These are phyloP conservation scores for Chorisops tibialis DNA, from an alignment of 2,888 invertebrate genomes.

Conservation along the genomic window DNA sequence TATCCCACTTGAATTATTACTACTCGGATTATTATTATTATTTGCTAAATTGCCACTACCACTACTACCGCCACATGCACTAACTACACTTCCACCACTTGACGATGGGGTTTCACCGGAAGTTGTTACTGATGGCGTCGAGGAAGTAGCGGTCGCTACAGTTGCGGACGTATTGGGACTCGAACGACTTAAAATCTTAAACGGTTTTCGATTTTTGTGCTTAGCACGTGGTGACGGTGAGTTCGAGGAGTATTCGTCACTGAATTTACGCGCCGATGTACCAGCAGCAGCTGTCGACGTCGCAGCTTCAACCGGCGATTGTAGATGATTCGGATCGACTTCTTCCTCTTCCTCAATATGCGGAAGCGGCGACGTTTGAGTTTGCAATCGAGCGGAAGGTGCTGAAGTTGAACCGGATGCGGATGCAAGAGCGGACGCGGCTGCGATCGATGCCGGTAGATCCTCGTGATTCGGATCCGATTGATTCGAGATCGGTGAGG, in stretches of 20 bases:
- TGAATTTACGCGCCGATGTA: slow-evolving; percentile 34
- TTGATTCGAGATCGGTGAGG: slow-evolving; percentile 43
- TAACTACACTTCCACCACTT: slow-evolving; percentile 38
- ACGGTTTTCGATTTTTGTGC: slow-evolving; percentile 49
- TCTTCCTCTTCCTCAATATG: slow-evolving; percentile 83
- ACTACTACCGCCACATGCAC: slow-evolving; percentile 42
- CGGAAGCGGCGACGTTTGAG: slow-evolving; percentile 71
- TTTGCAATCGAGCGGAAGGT: slow-evolving; percentile 49
- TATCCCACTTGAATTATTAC: slow-evolving; percentile 36
- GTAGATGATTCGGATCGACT: slow-evolving; percentile 54
- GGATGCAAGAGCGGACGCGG: neutral
- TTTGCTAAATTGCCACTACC: slow-evolving; percentile 36
- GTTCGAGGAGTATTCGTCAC: slow-evolving; percentile 39
- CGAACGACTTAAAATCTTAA: slow-evolving; percentile 48
- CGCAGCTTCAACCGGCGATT: slow-evolving; percentile 34
- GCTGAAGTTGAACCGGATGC: slow-evolving; percentile 27
- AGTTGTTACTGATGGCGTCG: slow-evolving; percentile 37
- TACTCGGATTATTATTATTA: slow-evolving; percentile 35
- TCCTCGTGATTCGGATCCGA: slow-evolving; percentile 35
- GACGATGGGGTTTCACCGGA: slow-evolving; percentile 46
- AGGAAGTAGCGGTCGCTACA: neutral
- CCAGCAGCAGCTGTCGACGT: slow-evolving; percentile 27
- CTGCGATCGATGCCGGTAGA: slow-evolving; percentile 12
- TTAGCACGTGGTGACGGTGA: slow-evolving; percentile 52
- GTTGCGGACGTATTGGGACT: neutral